Conservation (phyloP, 2,113 vertebrate genomes). For the Xiphias gladius region DNA sequence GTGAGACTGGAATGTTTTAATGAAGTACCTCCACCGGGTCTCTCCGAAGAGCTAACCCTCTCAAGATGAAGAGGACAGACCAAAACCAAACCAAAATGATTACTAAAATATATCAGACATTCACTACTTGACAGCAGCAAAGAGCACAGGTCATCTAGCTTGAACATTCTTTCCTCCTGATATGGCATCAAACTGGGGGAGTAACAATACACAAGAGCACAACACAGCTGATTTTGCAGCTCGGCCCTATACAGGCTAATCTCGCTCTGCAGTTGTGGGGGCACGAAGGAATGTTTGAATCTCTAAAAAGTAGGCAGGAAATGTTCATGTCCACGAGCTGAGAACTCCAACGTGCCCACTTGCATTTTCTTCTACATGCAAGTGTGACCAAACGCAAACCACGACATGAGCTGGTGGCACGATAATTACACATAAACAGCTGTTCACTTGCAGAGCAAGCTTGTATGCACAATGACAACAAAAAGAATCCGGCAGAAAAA, state of each 20-base stretch:
- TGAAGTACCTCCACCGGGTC: neutral
- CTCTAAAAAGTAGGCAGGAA: conserved; percentile 31
- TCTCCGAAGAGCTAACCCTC: neutral
- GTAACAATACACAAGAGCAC: conserved; percentile 12
- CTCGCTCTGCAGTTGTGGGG: conserved; percentile 38
- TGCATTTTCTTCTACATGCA: conserved; percentile 35
- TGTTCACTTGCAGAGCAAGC: conserved; percentile 30
- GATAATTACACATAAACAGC: conserved; percentile 50
- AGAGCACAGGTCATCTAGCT: neutral
- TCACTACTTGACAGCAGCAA: neutral
- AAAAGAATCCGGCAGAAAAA: conserved; percentile 44
- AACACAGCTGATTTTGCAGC: neutral
- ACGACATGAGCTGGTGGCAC: conserved; percentile 10
- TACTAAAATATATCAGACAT: neutral
- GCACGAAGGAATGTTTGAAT: conserved; percentile 57
- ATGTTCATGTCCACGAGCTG: conserved; percentile 25
- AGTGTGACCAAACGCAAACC: conserved; percentile 10
- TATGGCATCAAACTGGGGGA: neutral
- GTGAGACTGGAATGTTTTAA: conserved; percentile 1
- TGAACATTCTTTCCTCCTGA: neutral
- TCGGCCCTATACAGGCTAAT: conserved; percentile 22
- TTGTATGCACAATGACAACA: neutral
- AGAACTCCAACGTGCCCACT: conserved; percentile 40
- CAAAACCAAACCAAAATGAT: neutral
- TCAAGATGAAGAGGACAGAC: neutral